phyloP scores from a whole-genome alignment of 53 echinoderm and acorn worm genomes.

The Stichopus horrens region DNA sequence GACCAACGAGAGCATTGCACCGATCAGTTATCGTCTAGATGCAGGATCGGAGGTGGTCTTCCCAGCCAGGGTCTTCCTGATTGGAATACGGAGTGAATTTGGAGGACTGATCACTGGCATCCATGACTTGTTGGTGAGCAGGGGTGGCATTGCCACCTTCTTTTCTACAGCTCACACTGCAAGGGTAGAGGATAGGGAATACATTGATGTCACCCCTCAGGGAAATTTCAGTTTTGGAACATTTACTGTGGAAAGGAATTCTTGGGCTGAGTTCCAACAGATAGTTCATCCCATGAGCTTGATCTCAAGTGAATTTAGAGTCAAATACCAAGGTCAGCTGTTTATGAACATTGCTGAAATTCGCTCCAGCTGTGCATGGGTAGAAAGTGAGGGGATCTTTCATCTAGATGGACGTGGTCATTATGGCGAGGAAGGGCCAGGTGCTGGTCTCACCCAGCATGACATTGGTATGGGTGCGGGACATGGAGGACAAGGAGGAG shows the following conservation, averaged over 20 bases:
- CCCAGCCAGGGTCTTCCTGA: conserved; percentile 71
- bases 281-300: conserved; percentile 74
- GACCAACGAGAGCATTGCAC: conserved; percentile 82
- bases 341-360: conserved; percentile 85
- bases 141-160: conserved; percentile 70
- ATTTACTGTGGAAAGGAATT: conserved; percentile 72
- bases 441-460: conserved; percentile 70
- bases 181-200: conserved; percentile 71
- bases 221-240: conserved; percentile 88
- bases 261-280: conserved; percentile 73
- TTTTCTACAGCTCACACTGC: conserved; percentile 85
- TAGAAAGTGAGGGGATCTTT: conserved; percentile 86
- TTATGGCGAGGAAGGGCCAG: conserved; percentile 62
- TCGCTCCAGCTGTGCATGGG: conserved; percentile 72
- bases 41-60: conserved; percentile 85
- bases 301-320: conserved; percentile 64
- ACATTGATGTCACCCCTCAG: conserved; percentile 63
- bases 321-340: conserved; percentile 79
- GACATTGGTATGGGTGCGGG: conserved; percentile 84
- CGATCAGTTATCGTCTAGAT: conserved; percentile 80
- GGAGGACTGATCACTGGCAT: conserved; percentile 82
- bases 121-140: conserved; percentile 72
- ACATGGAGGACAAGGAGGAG: conserved; percentile 95
- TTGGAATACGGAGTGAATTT: conserved; percentile 67
- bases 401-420: conserved; percentile 79